Percentiles rank a stretch among this genome's conserved stretches.
phyloP scores from a whole-genome alignment of 2,113 vertebrate genomes.

The Cervus canadensis region DNA sequence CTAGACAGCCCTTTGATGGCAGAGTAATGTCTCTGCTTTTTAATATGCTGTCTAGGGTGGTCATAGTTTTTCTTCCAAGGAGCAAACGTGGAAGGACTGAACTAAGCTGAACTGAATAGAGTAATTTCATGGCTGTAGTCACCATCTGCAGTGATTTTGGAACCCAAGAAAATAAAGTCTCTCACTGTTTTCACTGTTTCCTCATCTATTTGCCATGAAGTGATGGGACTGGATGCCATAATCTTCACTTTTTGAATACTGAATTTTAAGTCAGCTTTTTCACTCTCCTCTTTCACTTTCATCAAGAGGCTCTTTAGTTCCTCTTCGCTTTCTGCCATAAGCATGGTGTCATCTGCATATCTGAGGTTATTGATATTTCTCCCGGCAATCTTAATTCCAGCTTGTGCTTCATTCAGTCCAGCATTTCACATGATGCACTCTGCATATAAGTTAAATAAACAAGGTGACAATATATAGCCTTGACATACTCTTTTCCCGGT shows the following conservation, averaged over 20 bases:
- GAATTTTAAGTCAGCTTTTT: background rate
- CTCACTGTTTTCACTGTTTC: background rate
- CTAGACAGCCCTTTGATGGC: background rate
- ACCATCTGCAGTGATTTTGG: background rate
- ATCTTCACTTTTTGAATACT: background rate
- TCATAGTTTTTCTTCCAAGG: background rate
- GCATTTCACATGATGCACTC: background rate
- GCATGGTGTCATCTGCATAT: background rate
- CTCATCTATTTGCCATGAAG: background rate
- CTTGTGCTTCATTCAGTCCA: background rate
- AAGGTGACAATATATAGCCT: background rate
- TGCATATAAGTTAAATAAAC: background rate
- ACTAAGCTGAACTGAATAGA: background rate
- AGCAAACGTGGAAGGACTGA: background rate
- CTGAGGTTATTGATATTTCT: background rate
- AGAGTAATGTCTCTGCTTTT: background rate
- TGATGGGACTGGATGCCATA: background rate
- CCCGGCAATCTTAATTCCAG: background rate
- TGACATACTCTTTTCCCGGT: background rate
- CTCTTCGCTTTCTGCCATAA: fast-evolving
- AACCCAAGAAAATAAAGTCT: background rate
- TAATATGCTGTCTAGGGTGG: background rate
- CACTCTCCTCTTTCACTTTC: background rate
- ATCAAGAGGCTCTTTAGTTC: background rate
- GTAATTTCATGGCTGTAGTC: background rate